Percentiles rank a stretch among this genome's conserved stretches.
phyloP scores from a whole-genome alignment of 2,888 invertebrate genomes.

The Coenonympha arcania region DNA sequence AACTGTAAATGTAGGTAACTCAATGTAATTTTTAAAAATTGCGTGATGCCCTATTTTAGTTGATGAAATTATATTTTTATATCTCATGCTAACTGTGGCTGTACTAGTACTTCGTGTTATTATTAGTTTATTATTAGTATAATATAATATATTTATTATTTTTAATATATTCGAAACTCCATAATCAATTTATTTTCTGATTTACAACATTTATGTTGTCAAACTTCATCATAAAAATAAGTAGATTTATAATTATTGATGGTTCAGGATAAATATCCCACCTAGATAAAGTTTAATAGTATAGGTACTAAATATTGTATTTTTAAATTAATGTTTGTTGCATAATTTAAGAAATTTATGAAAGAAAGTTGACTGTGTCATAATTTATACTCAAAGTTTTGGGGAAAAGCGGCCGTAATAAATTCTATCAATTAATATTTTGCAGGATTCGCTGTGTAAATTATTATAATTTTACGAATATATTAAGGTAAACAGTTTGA shows the following conservation, averaged over 20 bases:
- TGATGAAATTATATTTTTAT: too few relatives aligned
- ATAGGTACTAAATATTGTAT: not conserved
- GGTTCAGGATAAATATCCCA: not conserved
- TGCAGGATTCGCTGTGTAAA: conserved; percentile 16
- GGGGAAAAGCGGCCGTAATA: conserved; percentile 17
- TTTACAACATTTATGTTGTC: too few relatives aligned
- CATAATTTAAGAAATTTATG: not conserved
- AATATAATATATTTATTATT: too few relatives aligned
- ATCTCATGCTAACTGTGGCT: too few relatives aligned
- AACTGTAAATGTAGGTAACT: conserved; percentile 1
- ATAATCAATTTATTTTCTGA: too few relatives aligned
- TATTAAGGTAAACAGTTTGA: conserved; percentile 8
- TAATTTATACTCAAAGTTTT: conserved; percentile 21
- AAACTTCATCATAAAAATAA: too few relatives aligned
- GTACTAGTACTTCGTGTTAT: too few relatives aligned
- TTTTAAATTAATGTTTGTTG: not conserved
- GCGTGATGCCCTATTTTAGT: too few relatives aligned
- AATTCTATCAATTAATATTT: conserved; percentile 21
- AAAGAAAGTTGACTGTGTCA: not conserved
- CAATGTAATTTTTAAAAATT: too few relatives aligned
- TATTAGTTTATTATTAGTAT: too few relatives aligned
- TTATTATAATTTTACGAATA: conserved; percentile 17
- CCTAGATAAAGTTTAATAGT: not conserved
- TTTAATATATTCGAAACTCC: too few relatives aligned
- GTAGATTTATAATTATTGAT: too few relatives aligned